Conservation (phyloP, 2,888 invertebrate genomes). For the Amorpha juglandis region DNA sequence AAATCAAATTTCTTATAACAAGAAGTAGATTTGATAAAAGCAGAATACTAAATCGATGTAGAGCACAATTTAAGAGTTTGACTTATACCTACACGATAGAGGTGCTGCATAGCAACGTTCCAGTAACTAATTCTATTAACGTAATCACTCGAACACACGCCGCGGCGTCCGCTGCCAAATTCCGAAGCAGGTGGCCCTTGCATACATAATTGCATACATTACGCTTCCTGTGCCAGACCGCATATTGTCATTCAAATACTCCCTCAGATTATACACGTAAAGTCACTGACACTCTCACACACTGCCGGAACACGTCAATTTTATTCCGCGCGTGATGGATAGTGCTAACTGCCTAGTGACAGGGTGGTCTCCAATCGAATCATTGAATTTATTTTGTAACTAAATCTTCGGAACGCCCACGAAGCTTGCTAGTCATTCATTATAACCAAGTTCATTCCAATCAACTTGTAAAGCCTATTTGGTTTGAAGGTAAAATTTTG, state of each 20-base stretch:
- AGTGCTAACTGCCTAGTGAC: neutral
- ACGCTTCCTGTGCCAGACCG: constrained; percentile 7
- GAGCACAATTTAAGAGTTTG: too few relatives aligned
- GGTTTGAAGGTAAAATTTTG: too few relatives aligned
- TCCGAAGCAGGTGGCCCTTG: constrained; percentile 18
- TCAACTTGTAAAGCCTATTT: too few relatives aligned
- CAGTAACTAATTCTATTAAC: constrained; percentile 18
- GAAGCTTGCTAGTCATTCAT: neutral
- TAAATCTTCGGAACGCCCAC: neutral
- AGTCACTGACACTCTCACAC: constrained; percentile 18
- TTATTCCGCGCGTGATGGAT: constrained; percentile 16
- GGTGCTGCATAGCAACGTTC: constrained; percentile 4
- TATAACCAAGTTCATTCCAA: too few relatives aligned
- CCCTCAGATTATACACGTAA: constrained; percentile 13
- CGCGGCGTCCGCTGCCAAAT: constrained; percentile 14
- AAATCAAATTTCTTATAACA: too few relatives aligned
- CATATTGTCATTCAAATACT: constrained; percentile 20
- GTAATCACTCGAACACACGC: constrained; percentile 7
- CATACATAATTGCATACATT: constrained; percentile 3
- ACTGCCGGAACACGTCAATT: constrained; percentile 22
- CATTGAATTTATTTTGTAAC: neutral
- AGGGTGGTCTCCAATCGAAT: constrained; percentile 12
- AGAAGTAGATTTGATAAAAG: too few relatives aligned
- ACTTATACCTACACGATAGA: neutral
- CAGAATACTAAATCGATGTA: too few relatives aligned